Percentiles rank a stretch among this genome's conserved stretches.
Conservation (phyloP, 1,140 invertebrate species). For the Drosophila pruinosa region DNA sequence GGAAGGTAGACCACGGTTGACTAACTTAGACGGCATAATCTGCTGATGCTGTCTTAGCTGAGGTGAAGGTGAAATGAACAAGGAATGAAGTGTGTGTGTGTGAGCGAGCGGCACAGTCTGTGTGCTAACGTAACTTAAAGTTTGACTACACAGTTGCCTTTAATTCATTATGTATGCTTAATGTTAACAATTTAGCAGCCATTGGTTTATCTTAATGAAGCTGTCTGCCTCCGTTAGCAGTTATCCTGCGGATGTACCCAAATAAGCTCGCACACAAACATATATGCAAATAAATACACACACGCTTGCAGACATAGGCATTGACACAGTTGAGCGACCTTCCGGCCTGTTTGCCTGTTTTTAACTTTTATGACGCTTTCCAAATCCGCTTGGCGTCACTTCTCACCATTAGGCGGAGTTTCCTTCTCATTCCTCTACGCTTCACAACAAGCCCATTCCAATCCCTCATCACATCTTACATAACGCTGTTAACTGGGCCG, state of each 20-base stretch:
- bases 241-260: conserved; percentile 41
- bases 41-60: conserved; percentile 15
- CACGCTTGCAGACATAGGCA: conserved; percentile 32
- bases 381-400: conserved; percentile 62
- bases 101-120: conserved; percentile 37
- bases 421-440: not conserved
- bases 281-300: not conserved
- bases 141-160: conserved; percentile 48
- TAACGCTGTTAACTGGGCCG: conserved; percentile 65
- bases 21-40: conserved; percentile 42
- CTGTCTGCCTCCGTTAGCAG: conserved; percentile 58
- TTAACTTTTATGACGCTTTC: conserved; percentile 73
- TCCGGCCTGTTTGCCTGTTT: conserved; percentile 56
- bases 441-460: conserved; percentile 1
- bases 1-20: not conserved
- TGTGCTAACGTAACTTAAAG: conserved; percentile 57
- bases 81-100: conserved; percentile 4
- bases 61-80: conserved; percentile 34
- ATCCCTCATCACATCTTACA: conserved; percentile 54
- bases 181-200: conserved; percentile 81
- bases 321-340: conserved; percentile 58
- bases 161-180: conserved; percentile 79
- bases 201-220: conserved; percentile 82
- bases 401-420: conserved; percentile 26
- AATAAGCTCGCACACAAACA: conserved; percentile 30